Evolutionary conservation across 2,113 vertebrate species (phyloP), one percentile per base, ranked within the genome.

Genomic region (Danio rerio): DNA sequence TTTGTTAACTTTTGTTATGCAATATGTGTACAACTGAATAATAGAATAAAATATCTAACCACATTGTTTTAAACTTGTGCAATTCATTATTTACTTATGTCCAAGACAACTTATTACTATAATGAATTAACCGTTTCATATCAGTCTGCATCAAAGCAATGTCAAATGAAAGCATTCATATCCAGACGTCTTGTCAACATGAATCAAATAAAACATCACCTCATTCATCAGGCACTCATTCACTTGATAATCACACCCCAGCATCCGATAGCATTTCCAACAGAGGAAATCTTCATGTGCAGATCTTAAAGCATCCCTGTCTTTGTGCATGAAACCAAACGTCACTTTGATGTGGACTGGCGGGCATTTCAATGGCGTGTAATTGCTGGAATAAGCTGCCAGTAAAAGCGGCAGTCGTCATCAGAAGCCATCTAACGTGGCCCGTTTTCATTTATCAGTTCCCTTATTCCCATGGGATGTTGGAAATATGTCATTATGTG

Each of bases 11-110:
- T 82, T 90, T 87, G 86, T 52, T 9, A 9, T 52, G 7, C 84
- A 87, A 63, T 87, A 31, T 92, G 88, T 92, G 89, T 91, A 89
- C 63, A 88, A 87, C 31, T 77, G 91, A 84, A 92, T 90, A 88
- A 91, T 89, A 88, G 90, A 94, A 94, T 93, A 94, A 94, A 94
- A 92, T 87, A 89, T 93, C 90, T 87, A 91, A 92, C 92, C 86
- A 58, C 84, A 88, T 86, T 69, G 90, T 92, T 92, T 93, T 90
- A 90, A 93, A 92, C 89, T 90, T 93, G 92, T 93, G 91, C 83
- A 88, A 90, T 91, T 89, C 88, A 31, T 93, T 93, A 85, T 92
- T 92, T 93, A 85, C 90, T 87, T 21, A 85, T 81, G 83, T 90
- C 45, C 9, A 78, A 82, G 9, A 80, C 87, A 3, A 2, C 31